phyloP scores from a whole-genome alignment of 2,888 invertebrate species.

The Mamestra brassicae region DNA sequence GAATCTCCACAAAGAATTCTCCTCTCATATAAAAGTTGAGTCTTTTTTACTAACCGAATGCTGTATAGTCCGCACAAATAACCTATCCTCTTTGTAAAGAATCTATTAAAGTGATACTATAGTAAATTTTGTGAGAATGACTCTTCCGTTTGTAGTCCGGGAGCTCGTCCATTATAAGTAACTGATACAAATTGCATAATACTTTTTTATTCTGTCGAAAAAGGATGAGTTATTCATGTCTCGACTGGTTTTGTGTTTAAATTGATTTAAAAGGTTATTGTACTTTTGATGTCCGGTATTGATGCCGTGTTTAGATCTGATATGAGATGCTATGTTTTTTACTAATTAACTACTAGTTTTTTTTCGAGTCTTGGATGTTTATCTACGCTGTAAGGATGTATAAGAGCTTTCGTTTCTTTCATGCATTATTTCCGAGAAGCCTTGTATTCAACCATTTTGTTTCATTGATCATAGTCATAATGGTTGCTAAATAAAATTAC shows the following conservation, averaged over 20 bases:
- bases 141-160: constrained; percentile 65
- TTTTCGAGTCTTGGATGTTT: constrained; percentile 21
- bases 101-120: constrained; percentile 72
- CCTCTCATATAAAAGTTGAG: constrained; percentile 74
- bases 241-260: constrained; percentile 62
- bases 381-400: neutral
- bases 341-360: constrained; percentile 57
- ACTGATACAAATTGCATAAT: constrained; percentile 70
- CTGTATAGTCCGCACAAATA: constrained; percentile 74
- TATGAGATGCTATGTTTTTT: constrained; percentile 53
- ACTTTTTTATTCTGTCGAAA: constrained; percentile 52
- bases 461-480: neutral
- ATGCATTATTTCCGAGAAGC: neutral
- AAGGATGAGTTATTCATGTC: constrained; percentile 62
- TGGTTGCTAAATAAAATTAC: neutral
- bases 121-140: constrained; percentile 64
- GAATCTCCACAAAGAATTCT: constrained; percentile 79
- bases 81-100: constrained; percentile 80
- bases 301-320: constrained; percentile 52
- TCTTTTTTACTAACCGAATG: constrained; percentile 74
- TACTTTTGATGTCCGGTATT: constrained; percentile 62
- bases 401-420: neutral
- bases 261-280: constrained; percentile 70
- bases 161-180: constrained; percentile 64
- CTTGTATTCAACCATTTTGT: neutral